Evolutionary conservation across 53 echinoderm and acorn worm species (phyloP), one percentile per base, ranked within the genome.

Genomic region (Stichopus horrens): DNA sequence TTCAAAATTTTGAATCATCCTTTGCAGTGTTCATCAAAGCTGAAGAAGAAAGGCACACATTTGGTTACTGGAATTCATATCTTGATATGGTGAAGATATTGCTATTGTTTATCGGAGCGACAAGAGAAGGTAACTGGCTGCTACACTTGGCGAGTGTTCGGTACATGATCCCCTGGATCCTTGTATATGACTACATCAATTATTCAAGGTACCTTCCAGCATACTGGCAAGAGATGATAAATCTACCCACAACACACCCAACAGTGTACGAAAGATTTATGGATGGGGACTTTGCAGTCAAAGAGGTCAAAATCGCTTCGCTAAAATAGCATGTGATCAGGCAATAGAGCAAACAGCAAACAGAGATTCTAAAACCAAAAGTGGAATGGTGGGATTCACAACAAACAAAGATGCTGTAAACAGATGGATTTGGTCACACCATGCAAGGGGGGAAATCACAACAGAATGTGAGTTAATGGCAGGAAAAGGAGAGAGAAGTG

Each of bases 341-440:
- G 83, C 89, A 53, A 91, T 93, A 57, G 91, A 93, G 73, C 89
- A 91, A 89, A 93, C 93, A 54, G 66, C 71, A 9, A 96, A 96
- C 86, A 74, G 90, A 13, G 93, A 93, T 73, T 74, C 93, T 23
- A 93, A 96, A 76, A 92, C 93, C 5, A 96, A 77, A 76, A 92
- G 92, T 18, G 95, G 95, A 18, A 66, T 94, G 37, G 88, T 52
- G 16, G 94, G 94, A 6, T 92, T 94, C 60, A 92, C 92, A 16
- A 75, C 86, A 5, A 76, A 90, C 22, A 92, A 94, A 89, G 89
- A 92, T 6, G 91, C 94, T 37, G 89, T 89, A 6, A 66, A 88
- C 10, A 75, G 92, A 20, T 94, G 92, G 92, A 86, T 89, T 53
- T 54, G 77, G 8, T 78, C 90, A 54, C 88, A 88, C 14, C 90